These are phyloP conservation scores for Drosophila parabipectinata DNA, from an alignment of 1,140 invertebrate genomes.

Conservation along the genomic window DNA sequence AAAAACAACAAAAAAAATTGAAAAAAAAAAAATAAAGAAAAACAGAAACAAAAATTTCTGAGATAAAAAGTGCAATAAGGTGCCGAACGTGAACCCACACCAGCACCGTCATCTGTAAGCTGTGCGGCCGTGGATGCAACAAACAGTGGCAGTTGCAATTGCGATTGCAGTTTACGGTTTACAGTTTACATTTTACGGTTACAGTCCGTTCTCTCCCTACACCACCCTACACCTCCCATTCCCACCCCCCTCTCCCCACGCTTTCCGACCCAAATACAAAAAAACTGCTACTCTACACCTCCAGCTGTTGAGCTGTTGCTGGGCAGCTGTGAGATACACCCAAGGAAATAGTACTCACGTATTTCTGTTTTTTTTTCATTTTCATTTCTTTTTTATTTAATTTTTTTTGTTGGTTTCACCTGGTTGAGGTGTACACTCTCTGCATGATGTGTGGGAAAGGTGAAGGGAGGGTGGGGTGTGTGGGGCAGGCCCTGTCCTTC, in stretches of 20 bases:
- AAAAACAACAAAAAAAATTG: constrained; percentile 25
- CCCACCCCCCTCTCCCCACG: no score
- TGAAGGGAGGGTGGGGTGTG: background rate
- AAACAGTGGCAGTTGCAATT: background rate
- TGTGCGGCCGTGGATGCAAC: constrained; percentile 11
- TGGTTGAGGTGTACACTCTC: background rate
- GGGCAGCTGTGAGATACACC: constrained; percentile 1
- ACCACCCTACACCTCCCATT: no score
- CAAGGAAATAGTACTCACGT: constrained; percentile 1
- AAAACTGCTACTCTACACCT: background rate
- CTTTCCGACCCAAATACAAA: background rate
- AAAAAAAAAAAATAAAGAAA: constrained; percentile 27
- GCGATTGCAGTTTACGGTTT: no score
- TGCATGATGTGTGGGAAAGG: no score
- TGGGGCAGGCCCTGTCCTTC: background rate
- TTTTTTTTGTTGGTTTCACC: background rate
- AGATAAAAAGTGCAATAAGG: constrained; percentile 77
- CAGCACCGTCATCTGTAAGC: constrained; percentile 9
- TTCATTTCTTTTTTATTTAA: background rate
- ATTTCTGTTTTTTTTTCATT: background rate
- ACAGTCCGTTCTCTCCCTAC: background rate
- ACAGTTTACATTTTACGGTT: constrained; percentile 3
- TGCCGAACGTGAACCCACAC: constrained; percentile 44
- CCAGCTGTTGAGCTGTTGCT: background rate
- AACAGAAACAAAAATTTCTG: constrained; percentile 44